Evolutionary conservation across 1,140 invertebrate species (phyloP).

Genomic region (Drosophila kurseongensis): DNA sequence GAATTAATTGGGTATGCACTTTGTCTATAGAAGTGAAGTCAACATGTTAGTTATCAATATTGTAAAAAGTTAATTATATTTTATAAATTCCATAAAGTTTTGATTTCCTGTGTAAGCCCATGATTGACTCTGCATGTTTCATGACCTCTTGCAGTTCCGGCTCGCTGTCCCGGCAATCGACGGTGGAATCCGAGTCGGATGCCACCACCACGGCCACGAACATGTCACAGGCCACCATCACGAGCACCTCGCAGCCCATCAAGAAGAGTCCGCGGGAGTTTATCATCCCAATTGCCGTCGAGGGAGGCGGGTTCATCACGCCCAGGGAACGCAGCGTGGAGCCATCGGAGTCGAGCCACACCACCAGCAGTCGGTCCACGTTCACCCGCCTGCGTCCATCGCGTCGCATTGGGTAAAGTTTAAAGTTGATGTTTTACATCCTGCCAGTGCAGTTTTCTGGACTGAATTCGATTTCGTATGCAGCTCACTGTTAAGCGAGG

Average conservation of each 20-base stretch:
- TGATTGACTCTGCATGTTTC: constrained; percentile 4
- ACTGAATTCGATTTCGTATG: constrained; percentile 39
- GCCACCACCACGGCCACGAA: constrained; percentile 84
- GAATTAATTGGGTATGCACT: too few species aligned
- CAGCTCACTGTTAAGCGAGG: constrained; percentile 88
- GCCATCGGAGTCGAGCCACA: constrained; percentile 87
- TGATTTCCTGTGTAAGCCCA: constrained; percentile 2
- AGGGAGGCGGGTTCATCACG: constrained; percentile 93
- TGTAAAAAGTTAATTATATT: too few species aligned
- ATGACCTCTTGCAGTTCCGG: constrained; percentile 65
- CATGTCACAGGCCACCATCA: constrained; percentile 75
- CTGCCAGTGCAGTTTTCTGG: neutral
- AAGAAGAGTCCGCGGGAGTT: constrained; percentile 95
- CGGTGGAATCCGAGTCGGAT: constrained; percentile 89
- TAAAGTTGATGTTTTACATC: neutral
- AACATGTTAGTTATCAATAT: too few species aligned
- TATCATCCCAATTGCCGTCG: constrained; percentile 95
- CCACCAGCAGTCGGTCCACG: constrained; percentile 84
- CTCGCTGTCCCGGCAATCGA: constrained; percentile 88
- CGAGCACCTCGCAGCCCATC: constrained; percentile 88
- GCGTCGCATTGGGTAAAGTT: constrained; percentile 74
- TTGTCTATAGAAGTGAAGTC: too few species aligned
- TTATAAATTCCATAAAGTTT: neutral
- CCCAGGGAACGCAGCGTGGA: constrained; percentile 91
- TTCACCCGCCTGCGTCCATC: constrained; percentile 75